phyloP scores from a whole-genome alignment of 2,888 invertebrate genomes.

The Helicoverpa assulta region DNA sequence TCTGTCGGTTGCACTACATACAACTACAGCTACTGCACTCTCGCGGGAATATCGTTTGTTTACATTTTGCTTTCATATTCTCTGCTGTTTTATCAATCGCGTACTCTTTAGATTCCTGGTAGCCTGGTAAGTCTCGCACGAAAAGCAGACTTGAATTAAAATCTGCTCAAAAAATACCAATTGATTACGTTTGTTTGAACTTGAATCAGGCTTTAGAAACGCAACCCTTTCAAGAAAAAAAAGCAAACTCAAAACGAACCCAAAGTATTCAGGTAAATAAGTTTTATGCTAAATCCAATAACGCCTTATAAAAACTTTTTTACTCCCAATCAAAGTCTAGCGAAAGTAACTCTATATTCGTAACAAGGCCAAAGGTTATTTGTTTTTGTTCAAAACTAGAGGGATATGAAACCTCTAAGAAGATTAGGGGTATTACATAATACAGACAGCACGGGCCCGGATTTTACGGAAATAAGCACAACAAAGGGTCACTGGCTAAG shows the following conservation, averaged over 20 bases:
- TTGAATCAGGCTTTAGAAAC: background rate
- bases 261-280: constrained; percentile 44
- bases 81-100: constrained; percentile 37
- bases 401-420: constrained; percentile 47
- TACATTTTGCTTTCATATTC: constrained; percentile 57
- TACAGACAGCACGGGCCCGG: constrained; percentile 23
- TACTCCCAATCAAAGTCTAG: constrained; percentile 46
- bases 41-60: constrained; percentile 57
- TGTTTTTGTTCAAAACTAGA: constrained; percentile 43
- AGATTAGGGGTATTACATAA: constrained; percentile 55
- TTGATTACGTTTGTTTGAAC: too few species aligned
- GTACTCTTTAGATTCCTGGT: constrained; percentile 37
- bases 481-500: constrained; percentile 35
- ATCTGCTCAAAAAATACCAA: too few species aligned
- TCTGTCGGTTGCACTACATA: constrained; percentile 57
- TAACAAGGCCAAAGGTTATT: constrained; percentile 25
- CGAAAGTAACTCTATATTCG: constrained; percentile 34
- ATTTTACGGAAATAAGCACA: constrained; percentile 39
- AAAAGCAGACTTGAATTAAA: too few species aligned
- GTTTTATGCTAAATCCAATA: constrained; percentile 53
- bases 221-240: constrained; percentile 35
- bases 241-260: constrained; percentile 12
- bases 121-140: too few species aligned
- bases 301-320: constrained; percentile 47
- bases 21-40: constrained; percentile 33